These are phyloP conservation scores for Xylocampa areola DNA, from an alignment of 2,888 invertebrate species.

Conservation along the genomic window DNA sequence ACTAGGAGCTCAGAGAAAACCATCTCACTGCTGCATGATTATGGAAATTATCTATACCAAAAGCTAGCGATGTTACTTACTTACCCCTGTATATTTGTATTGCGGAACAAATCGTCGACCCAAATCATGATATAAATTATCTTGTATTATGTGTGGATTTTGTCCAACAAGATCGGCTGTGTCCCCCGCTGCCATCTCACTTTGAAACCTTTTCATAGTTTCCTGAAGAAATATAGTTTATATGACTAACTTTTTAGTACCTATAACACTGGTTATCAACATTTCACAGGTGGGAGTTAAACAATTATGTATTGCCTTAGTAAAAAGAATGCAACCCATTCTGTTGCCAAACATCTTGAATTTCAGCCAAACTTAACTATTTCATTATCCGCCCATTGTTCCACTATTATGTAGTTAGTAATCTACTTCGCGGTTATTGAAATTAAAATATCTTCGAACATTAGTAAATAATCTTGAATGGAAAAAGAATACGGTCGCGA, in stretches of 20 bases:
- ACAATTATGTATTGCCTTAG: no score
- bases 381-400: slow-evolving; percentile 5
- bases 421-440: no score
- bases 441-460: no score
- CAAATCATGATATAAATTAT: slow-evolving; percentile 64
- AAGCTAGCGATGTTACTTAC: slow-evolving; percentile 7
- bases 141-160: slow-evolving; percentile 66
- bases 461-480: no score
- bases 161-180: slow-evolving; percentile 60
- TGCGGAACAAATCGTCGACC: slow-evolving; percentile 70
- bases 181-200: slow-evolving; percentile 62
- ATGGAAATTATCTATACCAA: neutral
- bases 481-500: no score
- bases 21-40: no score
- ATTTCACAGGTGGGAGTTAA: no score
- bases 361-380: no score
- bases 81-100: slow-evolving; percentile 70
- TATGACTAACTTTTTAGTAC: neutral
- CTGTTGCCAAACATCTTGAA: no score
- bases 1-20: no score
- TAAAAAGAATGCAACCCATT: no score
- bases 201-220: slow-evolving; percentile 25
- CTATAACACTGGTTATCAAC: neutral
- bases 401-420: no score
- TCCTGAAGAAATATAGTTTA: slow-evolving; percentile 26